Base-by-base conservation (phyloP, 2,888 invertebrate genomes). In the Vanessa cardui region DNA sequence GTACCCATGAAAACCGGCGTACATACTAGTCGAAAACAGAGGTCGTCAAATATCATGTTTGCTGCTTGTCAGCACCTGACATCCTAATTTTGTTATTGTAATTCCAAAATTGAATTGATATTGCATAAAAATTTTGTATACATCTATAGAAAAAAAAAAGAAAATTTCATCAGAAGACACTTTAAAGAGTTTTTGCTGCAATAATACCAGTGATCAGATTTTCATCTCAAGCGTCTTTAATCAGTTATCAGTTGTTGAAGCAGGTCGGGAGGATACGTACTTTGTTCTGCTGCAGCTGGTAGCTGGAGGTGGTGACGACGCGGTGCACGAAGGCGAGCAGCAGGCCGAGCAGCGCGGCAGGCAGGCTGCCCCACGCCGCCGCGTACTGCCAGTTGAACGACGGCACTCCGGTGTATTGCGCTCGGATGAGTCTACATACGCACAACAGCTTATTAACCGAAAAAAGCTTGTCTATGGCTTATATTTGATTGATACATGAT, bases 331-430 rank as follows among this genome's bases (percentile, higher is more conserved):
- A 83, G 2, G 85, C 88, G 2, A 81, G 71, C 31, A 83, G 52
- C 1, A 87, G 70, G 0, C 88, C 88, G 2, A 83, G 64, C 2
- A 89, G 76, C 0, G 83, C 78, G 20, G 87, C 74, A 0, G 88
- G 88, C 62, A 86, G 77, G 66, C 85, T 82, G 79, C 84, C 81
- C 88, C 89, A 87, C 62, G 89, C 84, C 12, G 84, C 77, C 18
- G 77, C 71, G 78, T 88, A 89, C 67, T 85, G 73, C 82, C 83
- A 84, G 12, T 60, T 74, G 78, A 88, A 88, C 1, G 87, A 87
- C 1, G 72, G 69, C 71, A 78, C 78, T 6, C 77, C 80, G 0
- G 58, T 58, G 73, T 81, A 85, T 72, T 79, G 76, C 0, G 60
- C 71, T 9, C 83, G 80, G 8, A 71, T 79, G 31, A 20, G 72